Percentiles rank a stretch among this genome's conserved stretches.
Conservation (phyloP, 2,113 vertebrate genomes). For the Ptilonorhynchus violaceus region DNA sequence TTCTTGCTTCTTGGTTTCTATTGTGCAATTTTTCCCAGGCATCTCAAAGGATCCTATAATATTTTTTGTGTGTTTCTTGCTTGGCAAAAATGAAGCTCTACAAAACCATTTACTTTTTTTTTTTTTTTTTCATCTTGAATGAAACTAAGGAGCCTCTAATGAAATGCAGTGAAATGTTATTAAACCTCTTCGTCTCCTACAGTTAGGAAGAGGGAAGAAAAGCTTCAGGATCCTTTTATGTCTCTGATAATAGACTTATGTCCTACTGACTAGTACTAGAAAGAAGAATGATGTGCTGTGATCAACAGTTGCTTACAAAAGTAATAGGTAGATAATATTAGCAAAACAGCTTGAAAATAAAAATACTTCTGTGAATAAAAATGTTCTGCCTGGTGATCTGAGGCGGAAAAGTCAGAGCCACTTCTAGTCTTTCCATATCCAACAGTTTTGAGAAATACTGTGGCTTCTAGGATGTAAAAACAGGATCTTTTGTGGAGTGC, state of each 20-base stretch:
- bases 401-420: neutral
- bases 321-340: neutral
- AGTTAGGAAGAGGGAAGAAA: neutral
- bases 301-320: neutral
- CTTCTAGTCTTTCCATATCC: neutral
- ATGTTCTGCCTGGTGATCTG: neutral
- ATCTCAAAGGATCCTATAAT: neutral
- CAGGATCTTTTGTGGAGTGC: neutral
- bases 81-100: neutral
- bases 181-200: neutral
- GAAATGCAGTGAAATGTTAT: neutral
- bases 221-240: neutral
- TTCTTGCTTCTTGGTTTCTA: neutral
- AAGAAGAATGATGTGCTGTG: neutral
- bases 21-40: rapidly evolving
- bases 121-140: neutral
- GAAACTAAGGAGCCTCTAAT: neutral
- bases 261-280: neutral
- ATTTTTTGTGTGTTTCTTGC: neutral
- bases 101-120: neutral
- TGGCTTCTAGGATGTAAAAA: neutral
- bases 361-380: neutral
- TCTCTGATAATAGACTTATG: neutral
- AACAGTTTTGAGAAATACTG: neutral
- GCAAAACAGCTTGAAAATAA: neutral